phyloP scores from a whole-genome alignment of 2,113 vertebrate species.

The Ophthalmolycus amberensis region DNA sequence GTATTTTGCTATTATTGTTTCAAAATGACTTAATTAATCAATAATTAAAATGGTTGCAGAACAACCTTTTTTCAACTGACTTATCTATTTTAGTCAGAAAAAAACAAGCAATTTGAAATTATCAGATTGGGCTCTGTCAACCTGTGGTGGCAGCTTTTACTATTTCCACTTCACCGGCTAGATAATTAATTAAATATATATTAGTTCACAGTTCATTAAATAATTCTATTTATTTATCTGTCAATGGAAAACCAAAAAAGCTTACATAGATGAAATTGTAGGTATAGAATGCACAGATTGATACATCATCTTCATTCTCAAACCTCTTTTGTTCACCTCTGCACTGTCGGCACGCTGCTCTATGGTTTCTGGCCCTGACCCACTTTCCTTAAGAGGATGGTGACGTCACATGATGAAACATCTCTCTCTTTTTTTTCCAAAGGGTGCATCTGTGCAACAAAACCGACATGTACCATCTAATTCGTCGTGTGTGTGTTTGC shows the following conservation, averaged over 20 bases:
- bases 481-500: not conserved
- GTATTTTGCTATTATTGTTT: not conserved
- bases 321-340: constrained; percentile 57
- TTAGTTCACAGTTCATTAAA: not conserved
- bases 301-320: constrained; percentile 24
- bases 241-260: not conserved
- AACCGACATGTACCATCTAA: not conserved
- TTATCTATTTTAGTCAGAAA: not conserved
- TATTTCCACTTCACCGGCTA: not conserved
- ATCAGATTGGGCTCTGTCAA: not conserved
- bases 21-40: not conserved
- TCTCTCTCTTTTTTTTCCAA: not conserved
- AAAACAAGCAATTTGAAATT: not conserved
- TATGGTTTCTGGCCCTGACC: constrained; percentile 73
- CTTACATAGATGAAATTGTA: not conserved
- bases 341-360: constrained; percentile 33
- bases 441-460: constrained; percentile 33
- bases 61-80: not conserved
- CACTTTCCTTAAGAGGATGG: constrained; percentile 57
- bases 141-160: not conserved
- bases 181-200: not conserved
- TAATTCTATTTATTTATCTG: not conserved
- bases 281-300: constrained; percentile 34
- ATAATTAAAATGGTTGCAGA: not conserved
- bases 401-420: constrained; percentile 59